Evolutionary conservation across 2,797 vertebrate species (phyloP), one percentile per base, ranked within the genome.

Genomic region (Chaunax sp.): DNA sequence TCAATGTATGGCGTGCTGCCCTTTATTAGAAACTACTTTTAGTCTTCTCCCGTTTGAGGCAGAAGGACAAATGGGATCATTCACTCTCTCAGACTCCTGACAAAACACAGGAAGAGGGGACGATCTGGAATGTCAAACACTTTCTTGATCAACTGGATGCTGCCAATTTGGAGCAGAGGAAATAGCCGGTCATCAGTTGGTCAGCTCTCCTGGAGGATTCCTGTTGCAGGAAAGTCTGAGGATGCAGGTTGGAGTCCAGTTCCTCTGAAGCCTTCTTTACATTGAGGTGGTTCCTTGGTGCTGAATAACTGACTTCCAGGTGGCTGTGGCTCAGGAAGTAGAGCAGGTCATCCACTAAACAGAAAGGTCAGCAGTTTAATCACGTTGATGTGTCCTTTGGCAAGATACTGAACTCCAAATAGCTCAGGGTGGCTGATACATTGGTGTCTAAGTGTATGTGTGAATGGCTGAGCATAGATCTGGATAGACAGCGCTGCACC

Each of bases 11-110:
- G 64, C 77, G 49, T 70, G 16, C 18, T 81, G 74, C 70, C 77
- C 77, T 84, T 86, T 78, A 56, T 41, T 33, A 45, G 41, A 56
- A 72, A 63, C 66, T 74, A 51, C 58, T 61, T 60, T 66, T 19
- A 65, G 51, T 49, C 51, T 51, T 49, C 22, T 76, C 66, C 66
- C 72, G 69, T 77, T 64, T 46, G 70, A 57, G 46, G n/a, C 47
- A 69, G 28, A 33, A 18, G 51, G 46, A 77, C n/a, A 63, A 72
- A 80, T 82, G 69, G 53, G 67, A 54, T 78, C 75, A 74, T 25
- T 47, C 22, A 35, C 56, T 71, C 52, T 13, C 9, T 22, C 45
- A 47, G 55, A 78, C 44, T 72, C 30, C 13, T 22, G 33, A 25
- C 10, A n/a, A 62, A 26, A 1, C 6, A 40, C n/a, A 10, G 19